Percentiles rank a stretch among this genome's conserved stretches.
These are phyloP conservation scores for Cerceris rybyensis DNA, from an alignment of 2,888 invertebrate genomes.

Conservation along the genomic window DNA sequence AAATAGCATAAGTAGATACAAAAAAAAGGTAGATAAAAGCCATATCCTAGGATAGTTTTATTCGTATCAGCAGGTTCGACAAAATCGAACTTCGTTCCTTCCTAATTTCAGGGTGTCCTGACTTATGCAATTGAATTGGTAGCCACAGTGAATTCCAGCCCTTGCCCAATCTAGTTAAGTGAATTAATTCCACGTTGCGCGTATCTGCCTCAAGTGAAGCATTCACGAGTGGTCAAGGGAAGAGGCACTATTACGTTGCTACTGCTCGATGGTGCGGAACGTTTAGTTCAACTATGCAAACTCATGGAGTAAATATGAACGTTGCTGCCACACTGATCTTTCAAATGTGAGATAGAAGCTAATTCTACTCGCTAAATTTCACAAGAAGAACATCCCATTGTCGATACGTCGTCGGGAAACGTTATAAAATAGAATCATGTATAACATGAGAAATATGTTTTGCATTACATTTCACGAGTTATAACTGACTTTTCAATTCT, in stretches of 20 bases:
- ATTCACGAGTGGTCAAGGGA: conserved; percentile 19
- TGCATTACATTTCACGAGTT: too few species aligned
- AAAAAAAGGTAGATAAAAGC: not conserved
- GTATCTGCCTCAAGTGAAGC: conserved; percentile 4
- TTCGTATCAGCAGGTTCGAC: not conserved
- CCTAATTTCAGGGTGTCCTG: conserved; percentile 3
- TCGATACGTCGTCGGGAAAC: not conserved
- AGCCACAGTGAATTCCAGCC: conserved; percentile 25
- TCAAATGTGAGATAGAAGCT: not conserved
- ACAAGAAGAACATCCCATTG: not conserved
- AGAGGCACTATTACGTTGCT: conserved; percentile 22
- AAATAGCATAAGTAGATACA: not conserved
- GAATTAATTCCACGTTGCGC: conserved; percentile 32
- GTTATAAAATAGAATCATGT: too few species aligned
- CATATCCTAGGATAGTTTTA: not conserved
- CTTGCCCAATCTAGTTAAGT: conserved; percentile 27
- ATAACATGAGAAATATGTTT: too few species aligned
- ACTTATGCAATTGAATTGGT: conserved; percentile 21
- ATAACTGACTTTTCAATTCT: too few species aligned
- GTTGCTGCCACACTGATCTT: not conserved
- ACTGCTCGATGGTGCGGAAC: conserved; percentile 13
- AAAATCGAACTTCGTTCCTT: conserved; percentile 7
- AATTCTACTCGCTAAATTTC: not conserved
- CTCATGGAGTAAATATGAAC: conserved; percentile 16
- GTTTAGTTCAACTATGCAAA: conserved; percentile 13